Base-by-base conservation (phyloP, 1,140 invertebrate species). In the Orius insidiosus region DNA sequence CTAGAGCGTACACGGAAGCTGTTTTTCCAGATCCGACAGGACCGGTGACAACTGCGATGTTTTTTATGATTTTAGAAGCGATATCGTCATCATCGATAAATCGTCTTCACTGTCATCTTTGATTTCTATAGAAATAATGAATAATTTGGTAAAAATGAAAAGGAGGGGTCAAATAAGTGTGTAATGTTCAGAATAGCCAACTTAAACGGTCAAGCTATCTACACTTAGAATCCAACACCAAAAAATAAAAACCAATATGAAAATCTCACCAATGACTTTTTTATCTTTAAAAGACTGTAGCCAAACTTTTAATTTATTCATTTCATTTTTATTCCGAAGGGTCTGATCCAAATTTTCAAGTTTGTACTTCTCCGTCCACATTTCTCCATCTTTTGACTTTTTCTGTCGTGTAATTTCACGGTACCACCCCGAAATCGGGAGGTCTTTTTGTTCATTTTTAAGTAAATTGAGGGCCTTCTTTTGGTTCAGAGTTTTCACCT, bases 1-100 rank as follows among this genome's bases (percentile, higher is more conserved):
- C 88, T 39, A 93, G 55, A 3, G 85, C 83, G 67, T 90, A 93
- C 0, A 96, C 79, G 39, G 80, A 70, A 18, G 79, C 74, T 19
- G 85, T 92, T 71, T 96, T 95, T 0, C 89, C 90, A 58, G 75
- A 71, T 7, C 90, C 89, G 51, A 74, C 68, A 3, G 85, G 81
- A 9, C 92, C 90, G 41, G 69, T 59, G 3, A 96, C 57, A 14
- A 95, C 68, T 18, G 85, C 71, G 34, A 80, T 74, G 60, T 87
- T 89, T 53, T 61, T 70, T 55, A 55, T 54, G 51, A 51, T 60
- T 33, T 59, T 59, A 45, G 61, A 58, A 16, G 63, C 67, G 50
- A 63, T 54, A 45, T 58, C 48, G 51, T 60, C 58, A 50, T 61
- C 59, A 46, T 67, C 60, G 5, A 58, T 40, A 14, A 60, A 59